Evolutionary conservation across 2,797 vertebrate genomes (phyloP), one percentile per base, ranked within the genome.

Genomic region (Molothrus ater): DNA sequence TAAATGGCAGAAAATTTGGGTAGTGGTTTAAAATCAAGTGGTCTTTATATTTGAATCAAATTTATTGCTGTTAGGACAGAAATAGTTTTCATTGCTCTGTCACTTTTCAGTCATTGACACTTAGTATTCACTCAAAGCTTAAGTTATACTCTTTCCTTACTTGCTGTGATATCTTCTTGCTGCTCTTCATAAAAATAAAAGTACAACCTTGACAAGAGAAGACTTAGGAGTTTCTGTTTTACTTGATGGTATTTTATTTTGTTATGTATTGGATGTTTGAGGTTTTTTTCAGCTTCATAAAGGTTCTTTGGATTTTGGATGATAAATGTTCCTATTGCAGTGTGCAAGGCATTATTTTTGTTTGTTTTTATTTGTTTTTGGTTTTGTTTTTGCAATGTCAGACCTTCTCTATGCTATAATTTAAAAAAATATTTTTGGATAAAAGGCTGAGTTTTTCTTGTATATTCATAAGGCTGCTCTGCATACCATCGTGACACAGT

Each of bases 381-480:
- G 11, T 17, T 19, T 26, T 9, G 9, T 90, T 76, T 65, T 21
- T 48, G 43, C 63, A 21, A 21, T 75, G 28, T 88, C 57, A 40
- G 22, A 42, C 64, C 51, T 82, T 61, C 59, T 81, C 57, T 17
- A 7, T 42, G 48, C 51, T 75, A 1, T 74, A 19, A 29, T 34
- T 69, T 19, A 20, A 1, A 1, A 36, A 90, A 40, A 63, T 92
- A 86, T 81, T 91, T 95, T 86, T 88, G 34, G 85, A 88, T 92
- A 51, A 86, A 78, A 94, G 87, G 40, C 74, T 80, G 60, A 88
- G 10, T 24, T 59, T 90, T 93, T 61, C 51, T 66, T 84, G n/a
- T 78, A 50, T 91, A 90, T 90, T 91, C 72, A 78, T 51, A 60
- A 91, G 24, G 66, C 51, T 93, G 69, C n/a, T 91, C 50, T 59